These are phyloP conservation scores for Morbakka virulenta DNA, from an alignment of 30 jellyfish, hydroid and myxozoan species.

Conservation along the genomic window DNA sequence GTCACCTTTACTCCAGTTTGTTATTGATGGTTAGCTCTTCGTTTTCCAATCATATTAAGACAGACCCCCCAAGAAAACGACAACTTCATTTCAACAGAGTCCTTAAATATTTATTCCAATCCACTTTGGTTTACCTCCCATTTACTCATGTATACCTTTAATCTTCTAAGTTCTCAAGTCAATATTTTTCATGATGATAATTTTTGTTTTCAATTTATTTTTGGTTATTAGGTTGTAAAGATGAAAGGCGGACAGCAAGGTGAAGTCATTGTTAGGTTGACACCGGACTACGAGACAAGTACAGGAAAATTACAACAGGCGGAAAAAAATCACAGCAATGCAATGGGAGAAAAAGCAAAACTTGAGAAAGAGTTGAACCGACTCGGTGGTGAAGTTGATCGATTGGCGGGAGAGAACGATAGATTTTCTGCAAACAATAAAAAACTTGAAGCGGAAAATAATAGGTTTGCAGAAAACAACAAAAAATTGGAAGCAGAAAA, in stretches of 20 bases:
- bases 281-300: slow-evolving; percentile 88
- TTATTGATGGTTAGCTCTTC: too few relatives aligned
- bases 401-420: slow-evolving; percentile 64
- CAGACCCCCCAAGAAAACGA: too few relatives aligned
- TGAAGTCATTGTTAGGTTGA: slow-evolving; percentile 38
- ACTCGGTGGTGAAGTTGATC: slow-evolving; percentile 64
- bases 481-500: slow-evolving; percentile 50
- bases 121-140: too few relatives aligned
- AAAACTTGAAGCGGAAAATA: slow-evolving; percentile 70
- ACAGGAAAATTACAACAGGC: slow-evolving; percentile 60
- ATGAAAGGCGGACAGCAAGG: slow-evolving; percentile 84
- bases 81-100: too few relatives aligned
- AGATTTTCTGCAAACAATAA: slow-evolving; percentile 75
- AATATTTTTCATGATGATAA: too few relatives aligned
- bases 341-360: slow-evolving; percentile 69
- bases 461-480: slow-evolving; percentile 73
- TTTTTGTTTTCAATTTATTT: not conserved
- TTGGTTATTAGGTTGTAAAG: slow-evolving; percentile 49
- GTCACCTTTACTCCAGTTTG: too few relatives aligned
- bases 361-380: slow-evolving; percentile 65
- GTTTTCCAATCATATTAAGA: too few relatives aligned
- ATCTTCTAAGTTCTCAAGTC: too few relatives aligned
- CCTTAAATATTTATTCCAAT: too few relatives aligned
- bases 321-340: slow-evolving; percentile 58
- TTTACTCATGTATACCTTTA: too few relatives aligned